These are phyloP conservation scores for Cuculus canorus DNA, from an alignment of 2,797 vertebrate genomes.

Conservation along the genomic window DNA sequence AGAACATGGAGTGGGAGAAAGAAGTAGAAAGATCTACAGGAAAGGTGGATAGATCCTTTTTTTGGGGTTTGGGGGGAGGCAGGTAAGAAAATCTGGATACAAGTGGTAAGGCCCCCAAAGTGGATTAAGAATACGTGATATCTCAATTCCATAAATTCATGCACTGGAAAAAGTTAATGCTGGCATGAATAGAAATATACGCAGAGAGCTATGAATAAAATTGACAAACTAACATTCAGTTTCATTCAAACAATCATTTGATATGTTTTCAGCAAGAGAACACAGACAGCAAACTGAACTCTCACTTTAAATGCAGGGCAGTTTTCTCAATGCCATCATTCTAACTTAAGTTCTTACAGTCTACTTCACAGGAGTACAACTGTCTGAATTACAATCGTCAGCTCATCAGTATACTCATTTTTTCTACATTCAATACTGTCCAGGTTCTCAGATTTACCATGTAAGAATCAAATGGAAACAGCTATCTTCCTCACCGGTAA, in stretches of 20 bases:
- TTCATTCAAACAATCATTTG: not conserved
- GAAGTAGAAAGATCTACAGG: not conserved
- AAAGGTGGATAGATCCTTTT: not conserved
- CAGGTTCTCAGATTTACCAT: not conserved
- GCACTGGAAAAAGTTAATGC: not conserved
- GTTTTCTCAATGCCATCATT: not conserved
- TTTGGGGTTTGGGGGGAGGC: accelerated
- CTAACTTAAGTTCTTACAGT: not conserved
- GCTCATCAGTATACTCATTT: not conserved
- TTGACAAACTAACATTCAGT: not conserved
- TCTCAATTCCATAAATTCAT: not conserved
- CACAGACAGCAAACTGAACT: not conserved
- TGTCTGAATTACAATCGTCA: not conserved
- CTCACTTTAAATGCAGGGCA: not conserved
- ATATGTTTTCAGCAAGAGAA: not conserved
- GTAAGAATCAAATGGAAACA: not conserved
- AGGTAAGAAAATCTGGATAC: not conserved
- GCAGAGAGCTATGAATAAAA: not conserved
- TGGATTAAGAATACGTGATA: not conserved
- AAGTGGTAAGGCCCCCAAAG: not conserved
- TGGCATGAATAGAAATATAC: not conserved
- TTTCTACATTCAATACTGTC: not conserved
- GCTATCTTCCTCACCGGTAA: not conserved
- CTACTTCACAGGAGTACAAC: not conserved
- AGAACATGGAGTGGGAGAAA: not conserved